Base-by-base conservation (phyloP, 2,888 invertebrate genomes). In the Calephelis perditalis region DNA sequence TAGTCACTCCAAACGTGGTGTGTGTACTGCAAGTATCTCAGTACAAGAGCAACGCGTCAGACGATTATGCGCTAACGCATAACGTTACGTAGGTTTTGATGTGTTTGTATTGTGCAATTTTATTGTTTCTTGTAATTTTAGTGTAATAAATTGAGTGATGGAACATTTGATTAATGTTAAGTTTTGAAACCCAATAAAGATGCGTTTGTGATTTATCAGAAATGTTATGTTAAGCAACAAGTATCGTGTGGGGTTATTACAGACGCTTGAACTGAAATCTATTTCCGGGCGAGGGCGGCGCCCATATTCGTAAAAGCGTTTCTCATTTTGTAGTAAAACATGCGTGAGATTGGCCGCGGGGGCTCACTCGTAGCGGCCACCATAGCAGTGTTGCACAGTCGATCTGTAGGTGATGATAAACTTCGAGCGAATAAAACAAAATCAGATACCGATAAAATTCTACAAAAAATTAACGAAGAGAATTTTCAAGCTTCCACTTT, bases 301-400 rank as follows among this genome's bases (percentile, higher is more conserved):
- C 81, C 82, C 80, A 81, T 86, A 81, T 79, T 80, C 80, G 78
- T 78, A 76, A 79, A 81, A 80, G 79, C 82, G 80, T 70, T 73
- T 83, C 78, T 89, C 86, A 87, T 88, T 91, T 84, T 81, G 82
- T 79, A 83, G 75, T 82, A 84, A 82, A 87, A 86, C 86, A 90
- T 90, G 89, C 88, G 90, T 72, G 91, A 91, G 86, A 80, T 84
- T 83, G 85, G 90, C 82, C 89, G 91, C 78, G 89, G 84, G 79
- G 91, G 91, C 79, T 90, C 92, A 75, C 86, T 93, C 68, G 93
- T 93, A 66, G 93, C 93, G 65, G 92, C 93, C 77, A 86, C 87
- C 77, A 87, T 86, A 75, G 89, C 86, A 69, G 82, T 84, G 71
- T 79, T 86, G 72, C 85, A 86, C 84, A 84, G 83, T 75, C 87